A percentile compares a stretch with the other conserved stretches of the same genome.
Conservation (phyloP, 2,797 vertebrate species). For the Mus spretus region DNA sequence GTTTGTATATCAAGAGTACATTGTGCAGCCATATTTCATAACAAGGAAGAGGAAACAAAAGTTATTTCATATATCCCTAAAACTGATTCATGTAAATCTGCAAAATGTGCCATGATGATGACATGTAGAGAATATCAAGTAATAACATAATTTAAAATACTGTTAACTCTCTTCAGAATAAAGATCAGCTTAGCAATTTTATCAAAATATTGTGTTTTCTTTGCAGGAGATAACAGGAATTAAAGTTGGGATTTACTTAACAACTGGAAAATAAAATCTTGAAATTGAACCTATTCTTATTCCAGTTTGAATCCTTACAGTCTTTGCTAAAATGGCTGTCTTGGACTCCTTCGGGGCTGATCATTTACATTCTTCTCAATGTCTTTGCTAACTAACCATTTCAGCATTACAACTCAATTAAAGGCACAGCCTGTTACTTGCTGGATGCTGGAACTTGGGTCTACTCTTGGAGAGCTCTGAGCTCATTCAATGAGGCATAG, state of each 20-base stretch:
- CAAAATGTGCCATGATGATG: background rate
- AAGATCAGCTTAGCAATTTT: slow-evolving; percentile 34
- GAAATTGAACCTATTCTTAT: slow-evolving; percentile 55
- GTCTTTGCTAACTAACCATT: slow-evolving; percentile 77
- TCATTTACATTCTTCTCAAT: slow-evolving; percentile 71
- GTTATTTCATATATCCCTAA: background rate
- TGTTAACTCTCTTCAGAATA: background rate
- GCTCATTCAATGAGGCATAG: slow-evolving; percentile 81
- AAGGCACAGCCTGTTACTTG: slow-evolving; percentile 75
- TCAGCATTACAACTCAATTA: slow-evolving; percentile 82
- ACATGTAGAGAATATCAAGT: slow-evolving; percentile 44
- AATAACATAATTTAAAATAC: background rate
- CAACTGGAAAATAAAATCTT: slow-evolving; percentile 39
- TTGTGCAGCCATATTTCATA: slow-evolving; percentile 28
- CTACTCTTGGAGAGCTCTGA: slow-evolving; percentile 74
- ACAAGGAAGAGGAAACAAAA: background rate
- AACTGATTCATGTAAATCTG: slow-evolving; percentile 29
- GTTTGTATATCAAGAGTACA: background rate
- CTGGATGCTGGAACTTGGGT: slow-evolving; percentile 67
- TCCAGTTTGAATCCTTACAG: slow-evolving; percentile 24
- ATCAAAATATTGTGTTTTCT: slow-evolving; percentile 28
- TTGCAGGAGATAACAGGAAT: background rate
- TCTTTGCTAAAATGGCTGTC: background rate
- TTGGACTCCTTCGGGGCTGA: slow-evolving; percentile 52
- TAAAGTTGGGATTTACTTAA: background rate